These are phyloP conservation scores for Sturnus vulgaris DNA, from an alignment of 2,113 vertebrate species.

Conservation along the genomic window DNA sequence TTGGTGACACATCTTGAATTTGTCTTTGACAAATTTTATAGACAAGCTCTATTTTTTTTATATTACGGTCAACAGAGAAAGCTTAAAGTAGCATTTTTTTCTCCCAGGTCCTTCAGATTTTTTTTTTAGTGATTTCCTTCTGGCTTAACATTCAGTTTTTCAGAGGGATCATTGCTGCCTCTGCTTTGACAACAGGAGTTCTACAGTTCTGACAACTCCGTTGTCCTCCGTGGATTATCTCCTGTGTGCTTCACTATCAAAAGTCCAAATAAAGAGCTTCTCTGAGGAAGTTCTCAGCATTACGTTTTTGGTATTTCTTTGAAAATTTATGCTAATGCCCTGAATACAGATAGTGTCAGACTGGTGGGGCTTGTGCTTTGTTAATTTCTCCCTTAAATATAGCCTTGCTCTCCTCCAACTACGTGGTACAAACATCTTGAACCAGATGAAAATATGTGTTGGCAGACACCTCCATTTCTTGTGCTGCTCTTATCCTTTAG, in stretches of 20 bases:
- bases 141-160: not conserved
- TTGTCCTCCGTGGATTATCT: not conserved
- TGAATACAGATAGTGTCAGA: not conserved
- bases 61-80: not conserved
- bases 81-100: not conserved
- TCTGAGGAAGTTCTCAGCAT: not conserved
- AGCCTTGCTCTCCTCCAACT: not conserved
- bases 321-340: not conserved
- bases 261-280: not conserved
- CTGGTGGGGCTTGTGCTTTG: not conserved
- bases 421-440: not conserved
- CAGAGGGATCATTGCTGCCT: not conserved
- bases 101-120: not conserved
- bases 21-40: not conserved
- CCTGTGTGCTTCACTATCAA: not conserved
- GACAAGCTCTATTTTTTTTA: not conserved
- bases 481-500: not conserved
- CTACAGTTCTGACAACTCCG: not conserved
- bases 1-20: not conserved
- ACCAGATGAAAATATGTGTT: not conserved
- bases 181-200: not conserved
- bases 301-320: not conserved
- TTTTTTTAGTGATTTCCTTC: not conserved
- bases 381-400: not conserved
- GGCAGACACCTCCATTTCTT: not conserved